Conservation (phyloP, 2,888 invertebrate species). For the Brachyopa scutellaris region DNA sequence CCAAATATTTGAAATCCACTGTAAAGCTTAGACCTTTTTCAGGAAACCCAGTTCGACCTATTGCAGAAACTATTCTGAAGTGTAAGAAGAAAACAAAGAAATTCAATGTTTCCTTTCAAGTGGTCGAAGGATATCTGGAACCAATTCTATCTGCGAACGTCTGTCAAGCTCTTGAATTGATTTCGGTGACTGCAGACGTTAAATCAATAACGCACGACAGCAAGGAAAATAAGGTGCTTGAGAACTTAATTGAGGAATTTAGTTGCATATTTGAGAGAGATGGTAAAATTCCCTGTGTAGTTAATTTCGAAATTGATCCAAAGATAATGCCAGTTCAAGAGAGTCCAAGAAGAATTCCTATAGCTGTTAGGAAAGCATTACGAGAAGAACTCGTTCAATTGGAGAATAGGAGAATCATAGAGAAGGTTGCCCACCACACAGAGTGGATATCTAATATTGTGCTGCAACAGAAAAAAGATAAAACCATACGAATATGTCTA, state of each 20-base stretch:
- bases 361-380: conserved; percentile 2
- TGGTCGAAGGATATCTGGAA: no score
- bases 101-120: no score
- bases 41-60: no score
- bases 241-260: not conserved
- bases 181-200: not conserved
- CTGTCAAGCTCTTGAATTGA: not conserved
- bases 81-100: no score
- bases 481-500: conserved; percentile 75
- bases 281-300: conserved; percentile 12
- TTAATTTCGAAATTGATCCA: conserved; percentile 7
- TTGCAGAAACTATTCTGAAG: no score
- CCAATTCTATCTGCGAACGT: no score
- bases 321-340: conserved; percentile 1
- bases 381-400: conserved; percentile 2
- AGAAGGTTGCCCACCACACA: conserved; percentile 18
- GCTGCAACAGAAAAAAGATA: conserved; percentile 52
- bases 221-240: not conserved
- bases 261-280: conserved; percentile 17
- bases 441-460: conserved; percentile 32
- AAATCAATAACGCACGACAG: not conserved
- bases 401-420: conserved; percentile 1
- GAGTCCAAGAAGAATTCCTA: conserved; percentile 21
- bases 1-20: no score
- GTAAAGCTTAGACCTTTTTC: no score